Evolutionary conservation across 2,797 vertebrate species (phyloP).

Genomic region (Schizothorax lantsangensis): DNA sequence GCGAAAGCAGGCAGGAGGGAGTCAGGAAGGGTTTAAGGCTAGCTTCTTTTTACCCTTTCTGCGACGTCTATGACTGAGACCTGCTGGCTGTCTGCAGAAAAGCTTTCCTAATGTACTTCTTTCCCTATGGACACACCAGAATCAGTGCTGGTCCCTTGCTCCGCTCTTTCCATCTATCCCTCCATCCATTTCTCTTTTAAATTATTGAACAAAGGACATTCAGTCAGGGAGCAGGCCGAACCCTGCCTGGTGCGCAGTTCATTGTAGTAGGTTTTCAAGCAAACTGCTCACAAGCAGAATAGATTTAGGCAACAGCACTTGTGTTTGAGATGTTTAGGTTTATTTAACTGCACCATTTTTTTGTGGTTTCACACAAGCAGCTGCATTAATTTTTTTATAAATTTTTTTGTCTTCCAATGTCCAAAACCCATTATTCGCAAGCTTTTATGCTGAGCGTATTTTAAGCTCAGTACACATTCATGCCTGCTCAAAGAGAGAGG

Average conservation of each 20-base stretch:
- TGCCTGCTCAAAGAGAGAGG: conserved; percentile 15
- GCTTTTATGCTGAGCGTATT: conserved; percentile 16
- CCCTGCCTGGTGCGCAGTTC: neutral
- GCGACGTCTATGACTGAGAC: neutral
- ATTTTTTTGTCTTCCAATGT: neutral
- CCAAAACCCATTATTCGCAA: conserved; percentile 8
- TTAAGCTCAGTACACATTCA: neutral
- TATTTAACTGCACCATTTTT: neutral
- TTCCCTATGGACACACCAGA: conserved; percentile 25
- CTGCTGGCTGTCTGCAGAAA: neutral
- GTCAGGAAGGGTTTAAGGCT: conserved; percentile 15
- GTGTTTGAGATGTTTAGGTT: neutral
- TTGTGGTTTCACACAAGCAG: neutral
- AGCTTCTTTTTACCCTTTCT: conserved; percentile 23
- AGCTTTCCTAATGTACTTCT: conserved; percentile 42
- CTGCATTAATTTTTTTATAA: neutral
- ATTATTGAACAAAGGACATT: conserved; percentile 44
- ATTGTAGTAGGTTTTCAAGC: conserved; percentile 15
- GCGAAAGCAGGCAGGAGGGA: neutral
- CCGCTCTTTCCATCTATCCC: conserved; percentile 10
- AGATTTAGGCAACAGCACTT: neutral
- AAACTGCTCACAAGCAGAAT: neutral
- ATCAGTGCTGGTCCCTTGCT: conserved; percentile 32
- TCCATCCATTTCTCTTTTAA: conserved; percentile 32
- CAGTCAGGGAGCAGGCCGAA: neutral